phyloP scores from a whole-genome alignment of 2,113 vertebrate genomes.

The Sciurus niger region DNA sequence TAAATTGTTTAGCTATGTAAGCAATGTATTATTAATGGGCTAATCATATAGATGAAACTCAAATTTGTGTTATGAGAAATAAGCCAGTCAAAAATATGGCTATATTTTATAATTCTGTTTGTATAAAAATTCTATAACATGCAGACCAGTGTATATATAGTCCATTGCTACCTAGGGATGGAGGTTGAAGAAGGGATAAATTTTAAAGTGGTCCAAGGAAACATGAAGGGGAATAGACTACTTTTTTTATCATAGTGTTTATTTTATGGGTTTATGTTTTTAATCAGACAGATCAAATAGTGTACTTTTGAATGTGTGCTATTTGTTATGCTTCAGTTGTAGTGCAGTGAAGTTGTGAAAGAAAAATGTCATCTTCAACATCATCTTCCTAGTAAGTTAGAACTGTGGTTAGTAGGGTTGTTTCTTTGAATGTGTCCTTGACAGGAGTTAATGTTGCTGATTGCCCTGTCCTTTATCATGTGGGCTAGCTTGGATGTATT shows the following conservation, averaged over 20 bases:
- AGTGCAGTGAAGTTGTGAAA: not conserved
- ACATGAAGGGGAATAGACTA: not conserved
- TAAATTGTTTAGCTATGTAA: not conserved
- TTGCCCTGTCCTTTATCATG: not conserved
- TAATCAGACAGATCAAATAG: not conserved
- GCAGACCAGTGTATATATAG: not conserved
- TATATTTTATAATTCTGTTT: not conserved
- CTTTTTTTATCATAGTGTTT: not conserved
- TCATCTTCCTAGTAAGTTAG: not conserved
- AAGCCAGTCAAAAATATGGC: not conserved
- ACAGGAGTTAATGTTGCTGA: not conserved
- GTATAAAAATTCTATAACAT: not conserved
- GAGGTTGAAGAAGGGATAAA: not conserved
- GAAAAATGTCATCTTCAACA: not conserved
- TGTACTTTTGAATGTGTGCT: not conserved
- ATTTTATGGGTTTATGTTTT: not conserved
- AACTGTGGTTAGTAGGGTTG: not conserved
- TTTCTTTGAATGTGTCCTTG: conserved; percentile 18
- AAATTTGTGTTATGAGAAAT: not conserved
- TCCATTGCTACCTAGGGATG: not conserved
- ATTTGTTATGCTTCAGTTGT: not conserved
- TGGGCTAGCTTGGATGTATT: not conserved
- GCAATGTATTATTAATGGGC: not conserved
- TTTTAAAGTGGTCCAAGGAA: not conserved
- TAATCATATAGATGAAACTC: not conserved